A percentile compares a stretch with the other conserved stretches of the same genome.
These are phyloP conservation scores for Perca schrenkii DNA, from an alignment of 2,113 vertebrate species.

Conservation along the genomic window DNA sequence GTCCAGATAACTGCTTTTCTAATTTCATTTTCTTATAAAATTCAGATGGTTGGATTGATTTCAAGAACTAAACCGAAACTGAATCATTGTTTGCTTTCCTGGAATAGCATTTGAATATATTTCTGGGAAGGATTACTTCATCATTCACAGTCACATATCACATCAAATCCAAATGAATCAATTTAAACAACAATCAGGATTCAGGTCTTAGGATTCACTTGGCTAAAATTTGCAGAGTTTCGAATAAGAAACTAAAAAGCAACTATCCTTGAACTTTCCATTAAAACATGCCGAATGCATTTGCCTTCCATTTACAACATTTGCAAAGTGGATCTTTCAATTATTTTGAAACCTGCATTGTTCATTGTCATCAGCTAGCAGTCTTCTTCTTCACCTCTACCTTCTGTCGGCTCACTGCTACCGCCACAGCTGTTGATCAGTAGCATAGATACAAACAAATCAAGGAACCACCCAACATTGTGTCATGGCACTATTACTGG, in stretches of 20 bases:
- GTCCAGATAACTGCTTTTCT: background rate
- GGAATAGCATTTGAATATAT: constrained; percentile 7
- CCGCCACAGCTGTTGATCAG: background rate
- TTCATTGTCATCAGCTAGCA: background rate
- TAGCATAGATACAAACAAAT: background rate
- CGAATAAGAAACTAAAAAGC: background rate
- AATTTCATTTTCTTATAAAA: constrained; percentile 9
- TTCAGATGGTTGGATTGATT: background rate
- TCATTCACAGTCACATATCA: background rate
- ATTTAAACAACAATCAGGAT: background rate
- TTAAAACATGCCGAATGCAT: background rate
- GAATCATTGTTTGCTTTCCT: constrained; percentile 37
- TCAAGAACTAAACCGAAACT: constrained; percentile 13
- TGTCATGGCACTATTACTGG: background rate
- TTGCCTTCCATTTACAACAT: background rate
- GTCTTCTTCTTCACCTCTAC: background rate
- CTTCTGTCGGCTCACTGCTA: background rate
- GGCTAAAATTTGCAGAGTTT: background rate
- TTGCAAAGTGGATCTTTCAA: no score
- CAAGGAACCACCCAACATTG: background rate
- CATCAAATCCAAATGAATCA: constrained; percentile 7
- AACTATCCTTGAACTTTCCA: background rate
- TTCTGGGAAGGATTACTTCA: constrained; percentile 7
- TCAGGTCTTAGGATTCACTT: background rate
- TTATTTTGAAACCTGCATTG: background rate